phyloP scores from a whole-genome alignment of 2,888 invertebrate genomes.

The Acleris holmiana region DNA sequence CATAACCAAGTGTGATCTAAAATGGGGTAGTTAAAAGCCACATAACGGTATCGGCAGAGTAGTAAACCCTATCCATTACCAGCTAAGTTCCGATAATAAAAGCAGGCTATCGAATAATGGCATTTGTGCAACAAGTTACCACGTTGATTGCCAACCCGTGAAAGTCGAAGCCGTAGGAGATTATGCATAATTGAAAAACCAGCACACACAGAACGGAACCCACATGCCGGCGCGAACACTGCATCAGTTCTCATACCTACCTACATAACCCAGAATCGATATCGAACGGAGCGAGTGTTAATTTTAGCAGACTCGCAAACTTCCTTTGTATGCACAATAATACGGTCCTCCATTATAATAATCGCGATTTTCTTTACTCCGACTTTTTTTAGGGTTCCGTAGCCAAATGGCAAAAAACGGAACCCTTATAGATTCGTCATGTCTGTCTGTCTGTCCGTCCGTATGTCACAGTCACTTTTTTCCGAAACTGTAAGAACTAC shows the following conservation, averaged over 20 bases:
- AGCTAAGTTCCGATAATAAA: background rate
- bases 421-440: too few relatives aligned
- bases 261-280: slow-evolving; percentile 59
- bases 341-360: slow-evolving; percentile 1
- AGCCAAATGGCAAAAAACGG: too few relatives aligned
- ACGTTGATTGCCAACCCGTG: slow-evolving; percentile 4
- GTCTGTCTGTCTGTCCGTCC: too few relatives aligned
- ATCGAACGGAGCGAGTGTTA: slow-evolving; percentile 54
- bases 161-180: slow-evolving; percentile 19
- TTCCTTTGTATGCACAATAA: slow-evolving; percentile 41
- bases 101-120: slow-evolving; percentile 5
- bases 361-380: too few relatives aligned
- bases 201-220: slow-evolving; percentile 15
- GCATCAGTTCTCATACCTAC: slow-evolving; percentile 22
- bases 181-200: slow-evolving; percentile 25
- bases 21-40: slow-evolving; percentile 6
- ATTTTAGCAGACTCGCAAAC: slow-evolving; percentile 53
- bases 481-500: too few relatives aligned
- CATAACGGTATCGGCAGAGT: background rate
- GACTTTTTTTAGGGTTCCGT: too few relatives aligned
- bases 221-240: slow-evolving; percentile 24
- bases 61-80: background rate
- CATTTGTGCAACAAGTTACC: slow-evolving; percentile 16
- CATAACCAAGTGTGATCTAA: background rate
- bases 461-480: too few relatives aligned